These are phyloP conservation scores for Chondrilla cf. caribensis DNA, from an alignment of 37 sponge, comb jelly and placozoan genomes.

Conservation along the genomic window DNA sequence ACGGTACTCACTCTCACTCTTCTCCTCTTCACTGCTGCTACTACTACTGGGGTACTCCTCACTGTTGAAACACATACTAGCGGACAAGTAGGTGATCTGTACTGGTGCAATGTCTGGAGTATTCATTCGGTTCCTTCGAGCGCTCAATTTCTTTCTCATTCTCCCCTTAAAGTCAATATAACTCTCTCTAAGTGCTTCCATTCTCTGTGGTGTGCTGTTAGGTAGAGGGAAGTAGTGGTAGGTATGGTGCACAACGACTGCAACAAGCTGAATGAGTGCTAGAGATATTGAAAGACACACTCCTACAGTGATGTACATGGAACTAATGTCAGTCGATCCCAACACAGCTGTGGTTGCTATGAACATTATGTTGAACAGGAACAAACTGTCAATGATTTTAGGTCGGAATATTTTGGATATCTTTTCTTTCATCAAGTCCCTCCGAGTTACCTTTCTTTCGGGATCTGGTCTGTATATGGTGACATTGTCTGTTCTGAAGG, in stretches of 20 bases:
- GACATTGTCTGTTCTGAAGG: background rate
- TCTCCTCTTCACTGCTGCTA: too few species aligned
- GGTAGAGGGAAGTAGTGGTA: slow-evolving; percentile 4
- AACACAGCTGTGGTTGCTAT: background rate
- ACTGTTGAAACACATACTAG: too few species aligned
- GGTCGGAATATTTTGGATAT: background rate
- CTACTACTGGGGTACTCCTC: too few species aligned
- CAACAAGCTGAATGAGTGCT: background rate
- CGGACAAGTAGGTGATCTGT: too few species aligned
- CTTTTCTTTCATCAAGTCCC: too few species aligned
- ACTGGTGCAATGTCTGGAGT: too few species aligned
- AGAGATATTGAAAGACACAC: background rate
- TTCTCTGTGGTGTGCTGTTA: background rate
- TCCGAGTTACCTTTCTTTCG: too few species aligned
- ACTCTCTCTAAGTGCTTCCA: background rate
- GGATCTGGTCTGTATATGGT: too few species aligned
- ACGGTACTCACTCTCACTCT: too few species aligned
- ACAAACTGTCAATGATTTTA: background rate
- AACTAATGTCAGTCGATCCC: background rate
- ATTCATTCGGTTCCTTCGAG: background rate
- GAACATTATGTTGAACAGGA: background rate
- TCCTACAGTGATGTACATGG: background rate
- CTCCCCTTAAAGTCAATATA: background rate
- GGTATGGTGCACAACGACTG: background rate
- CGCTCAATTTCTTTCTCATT: background rate